Percentiles rank a stretch among this genome's conserved stretches.
Evolutionary conservation across 2,797 vertebrate genomes (phyloP).

Genomic region (Cyclopterus lumpus): DNA sequence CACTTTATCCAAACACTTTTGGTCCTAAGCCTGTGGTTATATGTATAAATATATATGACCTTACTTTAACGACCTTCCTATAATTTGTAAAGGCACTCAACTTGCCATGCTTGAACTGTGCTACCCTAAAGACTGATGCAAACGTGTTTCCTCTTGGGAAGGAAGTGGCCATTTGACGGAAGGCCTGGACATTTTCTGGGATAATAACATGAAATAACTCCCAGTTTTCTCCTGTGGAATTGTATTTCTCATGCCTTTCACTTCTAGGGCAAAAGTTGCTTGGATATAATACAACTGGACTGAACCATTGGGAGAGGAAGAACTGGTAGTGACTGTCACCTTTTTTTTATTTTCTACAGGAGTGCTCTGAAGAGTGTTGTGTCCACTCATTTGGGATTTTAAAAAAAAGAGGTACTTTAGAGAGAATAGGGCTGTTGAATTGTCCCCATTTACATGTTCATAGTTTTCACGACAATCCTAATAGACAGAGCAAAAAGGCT

Average conservation of each 20-base stretch:
- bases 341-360: slow-evolving; percentile 67
- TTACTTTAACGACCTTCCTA: slow-evolving; percentile 69
- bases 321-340: slow-evolving; percentile 57
- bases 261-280: slow-evolving; percentile 62
- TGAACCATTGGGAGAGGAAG: slow-evolving; percentile 65
- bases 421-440: slow-evolving; percentile 73
- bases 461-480: slow-evolving; percentile 86
- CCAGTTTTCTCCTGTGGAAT: slow-evolving; percentile 74
- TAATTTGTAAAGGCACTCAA: slow-evolving; percentile 71
- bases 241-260: slow-evolving; percentile 67
- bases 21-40: slow-evolving; percentile 78
- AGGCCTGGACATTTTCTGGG: slow-evolving; percentile 74
- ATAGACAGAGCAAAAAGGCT: slow-evolving; percentile 73
- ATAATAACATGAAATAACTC: slow-evolving; percentile 63
- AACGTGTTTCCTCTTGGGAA: slow-evolving; percentile 70
- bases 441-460: slow-evolving; percentile 67
- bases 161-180: slow-evolving; percentile 54
- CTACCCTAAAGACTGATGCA: slow-evolving; percentile 73
- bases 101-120: slow-evolving; percentile 78
- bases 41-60: slow-evolving; percentile 72
- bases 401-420: slow-evolving; percentile 73
- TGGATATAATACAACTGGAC: slow-evolving; percentile 58
- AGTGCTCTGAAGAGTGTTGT: slow-evolving; percentile 63
- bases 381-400: slow-evolving; percentile 70
- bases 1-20: slow-evolving; percentile 62